Evolutionary conservation across 2,113 vertebrate species (phyloP), one percentile per base, ranked within the genome.

Genomic region (Hippoglossus stenolepis): DNA sequence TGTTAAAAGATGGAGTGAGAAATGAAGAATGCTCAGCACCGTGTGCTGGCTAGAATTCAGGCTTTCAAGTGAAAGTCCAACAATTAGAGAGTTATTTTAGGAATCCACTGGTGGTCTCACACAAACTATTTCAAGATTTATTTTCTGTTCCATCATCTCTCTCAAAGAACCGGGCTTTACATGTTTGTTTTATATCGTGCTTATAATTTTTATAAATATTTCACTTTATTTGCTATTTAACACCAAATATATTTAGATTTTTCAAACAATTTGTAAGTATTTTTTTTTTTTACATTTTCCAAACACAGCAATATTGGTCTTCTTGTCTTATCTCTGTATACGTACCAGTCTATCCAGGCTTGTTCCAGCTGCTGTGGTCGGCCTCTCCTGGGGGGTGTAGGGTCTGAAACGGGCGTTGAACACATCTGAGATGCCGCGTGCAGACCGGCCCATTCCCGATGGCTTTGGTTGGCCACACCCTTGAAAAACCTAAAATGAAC

Each of bases 341-440:
- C 95, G 92, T 94, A 98, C 98, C 96, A 99, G 94, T 93, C 96
- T 95, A 72, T 98, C 97, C 87, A 99, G 91, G 87, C 96, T 97
- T 0, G 96, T 97, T 58, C 96, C 96, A 23, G 97, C 95, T 56
- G 97, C 95, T 0, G 96, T 96, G 12, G 96, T 97, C 2, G 97
- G 96, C 80, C 92, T 92, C 70, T 98, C 97, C 63, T 97, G 96
- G 0, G 96, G 96, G 57, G 94, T 96, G 83, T 96, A 97, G 0
- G 96, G 95, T 75, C 94, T 94, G 83, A 97, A 99, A 0, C 97
- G 95, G 0, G 90, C 81, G 28, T 92, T 98, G 76, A 97, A 96
- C 43, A 95, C 95, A 75, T 98, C 97, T 20, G 96, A 93, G 88
- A 96, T 94, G 5, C 97, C 96, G 5, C 98, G 96, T 9, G 94